Evolutionary conservation across 1,140 invertebrate genomes (phyloP), one percentile per base, ranked within the genome.

Genomic region (Tribolium madens): DNA sequence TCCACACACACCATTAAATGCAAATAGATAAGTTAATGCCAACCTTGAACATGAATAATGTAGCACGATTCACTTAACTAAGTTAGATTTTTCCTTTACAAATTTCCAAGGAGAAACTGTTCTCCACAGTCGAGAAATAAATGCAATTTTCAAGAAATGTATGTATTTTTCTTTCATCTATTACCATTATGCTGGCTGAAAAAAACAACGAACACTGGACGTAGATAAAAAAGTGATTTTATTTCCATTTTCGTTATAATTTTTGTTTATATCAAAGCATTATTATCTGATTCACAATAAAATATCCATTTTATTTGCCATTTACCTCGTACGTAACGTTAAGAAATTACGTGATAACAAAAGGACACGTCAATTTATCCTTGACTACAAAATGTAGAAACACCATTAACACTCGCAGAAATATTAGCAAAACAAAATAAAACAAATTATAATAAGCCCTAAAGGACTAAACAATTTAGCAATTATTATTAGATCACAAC

Each of bases 401-500:
- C 3, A n/a, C 0, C 4, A 1, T 36, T 2, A 36, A 36, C 1
- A 2, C 2, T 9, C 10, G 33, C 1, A 3, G 2, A 21, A 21
- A 21, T 21, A n/a, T n/a, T n/a, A n/a, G n/a, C n/a, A n/a, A 21
- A 21, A 21, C 18, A 1, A 21, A 21, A 21, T 3, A 21, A 21
- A 3, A 26, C 21, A 26, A 0, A 26, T 26, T 26, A 5, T 26
- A 26, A 26, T 26, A 26, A 26, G 21, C 21, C 21, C 21, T 26
- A 26, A 42, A n/a, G n/a, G 36, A 4, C 9, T 42, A 42, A 42
- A 42, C 36, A 42, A 64, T 64, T 64, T 33, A 36, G n/a, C 26
- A 64, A 33, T 33, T 33, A 64, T 64, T 12, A 64, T 64, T 31
- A 18, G n/a, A 50, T 31, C 57, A 64, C 15, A 64, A 0, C 6